Evolutionary conservation across 2,797 vertebrate species (phyloP), one percentile per base, ranked within the genome.

Genomic region (Fundulus diaphanus): DNA sequence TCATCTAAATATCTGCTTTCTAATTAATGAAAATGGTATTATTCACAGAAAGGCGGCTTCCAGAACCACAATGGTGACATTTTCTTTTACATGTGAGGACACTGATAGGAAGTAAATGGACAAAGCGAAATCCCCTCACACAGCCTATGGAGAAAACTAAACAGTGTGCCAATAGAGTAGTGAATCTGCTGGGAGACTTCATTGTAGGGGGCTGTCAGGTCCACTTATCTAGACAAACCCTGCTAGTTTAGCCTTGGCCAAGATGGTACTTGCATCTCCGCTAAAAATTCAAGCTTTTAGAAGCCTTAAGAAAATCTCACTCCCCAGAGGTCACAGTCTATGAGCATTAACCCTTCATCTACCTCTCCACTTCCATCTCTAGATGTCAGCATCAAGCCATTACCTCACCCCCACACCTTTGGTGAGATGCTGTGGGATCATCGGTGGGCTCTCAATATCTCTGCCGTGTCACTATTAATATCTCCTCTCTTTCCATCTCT

Each of bases 381-480:
- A 46, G 82, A 81, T 90, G 87, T 89, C 87, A 80, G 87, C 83
- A 57, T 91, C 83, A 85, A 86, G 75, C 88, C 89, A 90, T 91
- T 92, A 86, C 80, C 81, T 82, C 79, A 27, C 82, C 79, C 81
- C 78, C 72, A 84, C 87, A 90, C 89, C 87, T 90, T 90, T 82
- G 73, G 79, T 79, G 75, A 80, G 76, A 73, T 54, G 68, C 77
- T 66, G 71, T 79, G 85, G 84, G 71, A 81, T 77, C 66, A 77
- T 78, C 51, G 65, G 73, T 72, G 35, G 87, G 65, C 86, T 85
- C 81, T 90, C 87, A 76, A 78, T 90, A 82, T 82, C 86, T 72
- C 85, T 85, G 82, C 80, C 81, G 68, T 87, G 89, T 91, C 89
- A 88, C 85, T 85, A 77, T 86, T 87, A 90, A 92, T 91, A 90